phyloP scores from a whole-genome alignment of 1,140 invertebrate species.

The Lepidurus arcticus region DNA sequence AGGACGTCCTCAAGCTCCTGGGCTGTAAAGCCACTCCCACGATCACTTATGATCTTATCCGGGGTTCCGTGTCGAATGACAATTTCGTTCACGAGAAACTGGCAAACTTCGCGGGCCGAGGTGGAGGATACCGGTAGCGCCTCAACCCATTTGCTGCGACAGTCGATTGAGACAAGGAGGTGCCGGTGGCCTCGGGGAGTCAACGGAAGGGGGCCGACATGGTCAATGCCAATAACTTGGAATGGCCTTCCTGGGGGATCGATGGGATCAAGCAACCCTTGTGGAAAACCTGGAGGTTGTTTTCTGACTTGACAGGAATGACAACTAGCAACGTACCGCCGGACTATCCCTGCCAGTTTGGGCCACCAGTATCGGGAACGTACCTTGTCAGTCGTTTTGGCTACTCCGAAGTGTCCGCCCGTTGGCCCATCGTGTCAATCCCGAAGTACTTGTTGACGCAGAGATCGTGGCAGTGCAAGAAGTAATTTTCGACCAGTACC shows the following conservation, averaged over 20 bases:
- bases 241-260: conserved; percentile 35
- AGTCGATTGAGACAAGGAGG: conserved; percentile 39
- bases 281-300: neutral
- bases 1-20: conserved; percentile 27
- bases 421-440: conserved; percentile 36
- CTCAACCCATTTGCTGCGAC: conserved; percentile 41
- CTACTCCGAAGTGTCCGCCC: conserved; percentile 37
- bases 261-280: conserved; percentile 33
- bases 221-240: conserved; percentile 41
- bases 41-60: conserved; percentile 35
- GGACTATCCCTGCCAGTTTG: conserved; percentile 32
- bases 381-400: conserved; percentile 36
- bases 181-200: conserved; percentile 39
- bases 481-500: conserved; percentile 13
- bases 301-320: conserved; percentile 38
- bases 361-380: conserved; percentile 37
- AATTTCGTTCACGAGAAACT: conserved; percentile 38
- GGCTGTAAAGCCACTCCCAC: conserved; percentile 35
- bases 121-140: conserved; percentile 38
- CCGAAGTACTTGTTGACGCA: conserved; percentile 29
- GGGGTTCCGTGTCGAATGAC: conserved; percentile 37
- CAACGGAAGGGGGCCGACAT: conserved; percentile 39
- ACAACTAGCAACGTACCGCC: conserved; percentile 36
- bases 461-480: conserved; percentile 28
- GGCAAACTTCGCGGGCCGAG: conserved; percentile 38